Evolutionary conservation across 1,140 invertebrate genomes (phyloP), one percentile per base, ranked within the genome.

Genomic region (Drosophila takahashii): DNA sequence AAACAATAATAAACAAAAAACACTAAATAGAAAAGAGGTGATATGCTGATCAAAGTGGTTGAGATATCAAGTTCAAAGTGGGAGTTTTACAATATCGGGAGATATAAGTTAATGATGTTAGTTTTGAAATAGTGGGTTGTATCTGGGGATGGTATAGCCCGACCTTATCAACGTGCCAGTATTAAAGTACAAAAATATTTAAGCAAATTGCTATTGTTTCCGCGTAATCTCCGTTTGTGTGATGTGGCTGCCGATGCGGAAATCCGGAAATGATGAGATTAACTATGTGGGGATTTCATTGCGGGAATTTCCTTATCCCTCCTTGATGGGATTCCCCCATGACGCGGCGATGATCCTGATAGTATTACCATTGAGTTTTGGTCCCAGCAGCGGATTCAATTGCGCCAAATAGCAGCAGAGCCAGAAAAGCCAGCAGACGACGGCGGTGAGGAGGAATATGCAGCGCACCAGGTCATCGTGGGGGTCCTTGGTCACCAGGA

Each of bases 341-440:
- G 96, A 94, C 66, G 93, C 92, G 34, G 95, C 94, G 84, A 98
- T 97, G 79, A 97, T 93, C 29, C 96, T 92, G 42, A 97, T 92
- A 0, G 95, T 95, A n/a, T 94, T 91, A 76, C 94, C 94, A 56
- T 93, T 93, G 3, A 98, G 92, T 93, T 95, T 95, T 45, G 98
- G 98, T 18, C 97, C 98, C 81, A 98, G 95, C 22, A 98, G 92
- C 0, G 98, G 97, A 93, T 99, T 98, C 96, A 98, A 96, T 93
- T 99, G 98, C 37, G 96, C 95, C 95, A 98, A 95, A 85, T 98
- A 98, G 73, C 97, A 97, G 92, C 96, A 97, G 48, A 98, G 93
- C 98, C 97, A 99, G 92, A 98, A 98, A 51, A 98, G 93, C 96
- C 97, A 98, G 93, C 97, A 98, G 34, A 96, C 96, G 32, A 95